Base-by-base conservation (phyloP, 2,113 vertebrate species). In the Hipposideros armiger region DNA sequence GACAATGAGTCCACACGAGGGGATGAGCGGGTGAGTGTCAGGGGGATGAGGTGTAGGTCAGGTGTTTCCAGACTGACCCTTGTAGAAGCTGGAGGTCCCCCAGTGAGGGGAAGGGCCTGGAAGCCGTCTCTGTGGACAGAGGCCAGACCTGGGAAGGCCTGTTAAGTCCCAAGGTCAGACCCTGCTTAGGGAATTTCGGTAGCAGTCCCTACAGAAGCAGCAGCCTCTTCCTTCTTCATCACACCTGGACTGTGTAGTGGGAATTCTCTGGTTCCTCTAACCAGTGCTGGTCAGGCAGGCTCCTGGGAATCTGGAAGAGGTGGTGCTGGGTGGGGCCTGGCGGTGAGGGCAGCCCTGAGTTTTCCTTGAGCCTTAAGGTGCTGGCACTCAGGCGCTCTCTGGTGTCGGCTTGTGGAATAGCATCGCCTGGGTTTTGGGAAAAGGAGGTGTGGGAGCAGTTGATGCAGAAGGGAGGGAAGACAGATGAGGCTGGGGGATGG, bases 1-100 rank as follows among this genome's bases (percentile, higher is more conserved):
- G 99, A 99, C 91, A 99, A 99, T 0, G 99, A 99, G 97, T 99
- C 99, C 0, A 99, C 99, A 0, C 98, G 99, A 2, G 99, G 99
- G 84, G 99, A 99, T 0, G 99, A 99, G 36, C 93, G 99, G 98
- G 99, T 99, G 95, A 98, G 98, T 3, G 4, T 0, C 3, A 0
- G 24, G 11, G 66, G 30, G 22, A 0, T 2, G 5, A 47, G 30
- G 42, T 42, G 42, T 36, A 36, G 42, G 10, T 50, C 36, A 4
- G 32, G 52, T 20, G 15, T 87, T 82, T 80, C 54, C n/a, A 36
- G 56, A 45, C 3, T 22, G 45, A 15, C 9, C 64, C 16, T 50
- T 36, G 30, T 26, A 58, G 54, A 40, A 72, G 58, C 17, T 26
- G 17, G 81, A 40, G n/a, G 42, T 19, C 42, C 9, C 6, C 36